These are phyloP conservation scores for Mola mola DNA, from an alignment of 2,113 vertebrate genomes.

Conservation along the genomic window DNA sequence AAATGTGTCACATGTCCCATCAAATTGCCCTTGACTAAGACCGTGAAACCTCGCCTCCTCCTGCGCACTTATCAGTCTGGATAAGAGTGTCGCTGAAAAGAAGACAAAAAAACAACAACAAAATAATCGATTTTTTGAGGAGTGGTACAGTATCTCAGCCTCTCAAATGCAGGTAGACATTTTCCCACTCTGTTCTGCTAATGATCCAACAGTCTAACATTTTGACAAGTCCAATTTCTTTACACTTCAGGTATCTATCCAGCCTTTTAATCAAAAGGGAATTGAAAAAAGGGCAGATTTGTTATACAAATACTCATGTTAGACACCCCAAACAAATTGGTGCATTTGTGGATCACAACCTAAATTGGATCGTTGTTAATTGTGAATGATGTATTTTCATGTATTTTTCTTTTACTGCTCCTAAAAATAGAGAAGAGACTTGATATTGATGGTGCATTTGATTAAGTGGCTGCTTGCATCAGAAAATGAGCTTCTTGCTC, in stretches of 20 bases:
- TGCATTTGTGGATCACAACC: not conserved
- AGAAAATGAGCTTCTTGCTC: slow-evolving; percentile 27
- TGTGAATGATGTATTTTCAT: not conserved
- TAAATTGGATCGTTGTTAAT: not conserved
- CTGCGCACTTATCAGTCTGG: slow-evolving; percentile 20
- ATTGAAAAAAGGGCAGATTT: not conserved
- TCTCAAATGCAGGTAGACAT: slow-evolving; percentile 9
- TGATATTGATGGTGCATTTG: slow-evolving; percentile 21
- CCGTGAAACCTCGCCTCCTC: slow-evolving; percentile 10
- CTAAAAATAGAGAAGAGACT: slow-evolving; percentile 11
- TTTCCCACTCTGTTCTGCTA: not conserved
- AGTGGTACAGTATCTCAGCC: not conserved
- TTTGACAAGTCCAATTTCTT: slow-evolving; percentile 22
- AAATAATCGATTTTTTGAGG: slow-evolving; percentile 8
- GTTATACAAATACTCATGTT: slow-evolving; percentile 10
- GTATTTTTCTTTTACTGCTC: not conserved
- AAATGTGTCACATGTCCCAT: slow-evolving; percentile 28
- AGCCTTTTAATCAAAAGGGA: not conserved
- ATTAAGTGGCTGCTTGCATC: slow-evolving; percentile 26
- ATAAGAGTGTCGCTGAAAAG: slow-evolving; percentile 10
- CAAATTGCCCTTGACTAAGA: slow-evolving; percentile 39
- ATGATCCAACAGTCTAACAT: not conserved
- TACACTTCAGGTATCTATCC: slow-evolving; percentile 1
- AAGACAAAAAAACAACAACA: no score
- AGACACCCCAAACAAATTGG: not conserved